phyloP scores from a whole-genome alignment of 2,888 invertebrate genomes.

The Brachylomia viminalis region DNA sequence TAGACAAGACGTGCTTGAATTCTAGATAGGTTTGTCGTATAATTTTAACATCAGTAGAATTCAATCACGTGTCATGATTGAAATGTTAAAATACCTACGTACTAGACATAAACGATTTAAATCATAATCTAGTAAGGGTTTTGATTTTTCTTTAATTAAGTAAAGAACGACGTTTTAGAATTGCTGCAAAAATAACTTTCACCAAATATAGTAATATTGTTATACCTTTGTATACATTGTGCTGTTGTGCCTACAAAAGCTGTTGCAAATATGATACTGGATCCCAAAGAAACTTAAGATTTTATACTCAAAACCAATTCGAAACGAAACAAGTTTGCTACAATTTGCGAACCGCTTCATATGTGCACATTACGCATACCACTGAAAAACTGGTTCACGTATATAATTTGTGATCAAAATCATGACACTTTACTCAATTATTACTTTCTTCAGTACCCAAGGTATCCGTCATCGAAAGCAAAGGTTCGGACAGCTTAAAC shows the following conservation, averaged over 20 bases:
- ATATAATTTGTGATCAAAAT: constrained; percentile 67
- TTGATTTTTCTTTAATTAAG: background rate
- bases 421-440: constrained; percentile 25
- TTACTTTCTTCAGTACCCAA: constrained; percentile 42
- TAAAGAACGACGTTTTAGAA: constrained; percentile 11
- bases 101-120: background rate
- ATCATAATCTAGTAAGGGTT: background rate
- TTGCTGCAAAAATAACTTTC: background rate
- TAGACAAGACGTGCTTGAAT: constrained; percentile 23
- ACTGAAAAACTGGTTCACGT: constrained; percentile 71
- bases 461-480: constrained; percentile 61
- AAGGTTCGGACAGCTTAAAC: constrained; percentile 32
- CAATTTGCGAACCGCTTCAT: constrained; percentile 64
- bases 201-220: background rate
- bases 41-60: constrained; percentile 38
- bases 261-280: constrained; percentile 71
- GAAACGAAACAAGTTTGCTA: constrained; percentile 73
- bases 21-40: constrained; percentile 18
- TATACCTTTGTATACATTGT: constrained; percentile 71
- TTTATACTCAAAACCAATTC: constrained; percentile 78
- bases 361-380: constrained; percentile 66
- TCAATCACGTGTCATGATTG: constrained; percentile 31
- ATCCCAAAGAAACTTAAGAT: constrained; percentile 67
- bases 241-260: constrained; percentile 71
- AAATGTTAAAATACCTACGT: constrained; percentile 1